phyloP scores from a whole-genome alignment of 2,888 invertebrate species.

The Panopea generosa region DNA sequence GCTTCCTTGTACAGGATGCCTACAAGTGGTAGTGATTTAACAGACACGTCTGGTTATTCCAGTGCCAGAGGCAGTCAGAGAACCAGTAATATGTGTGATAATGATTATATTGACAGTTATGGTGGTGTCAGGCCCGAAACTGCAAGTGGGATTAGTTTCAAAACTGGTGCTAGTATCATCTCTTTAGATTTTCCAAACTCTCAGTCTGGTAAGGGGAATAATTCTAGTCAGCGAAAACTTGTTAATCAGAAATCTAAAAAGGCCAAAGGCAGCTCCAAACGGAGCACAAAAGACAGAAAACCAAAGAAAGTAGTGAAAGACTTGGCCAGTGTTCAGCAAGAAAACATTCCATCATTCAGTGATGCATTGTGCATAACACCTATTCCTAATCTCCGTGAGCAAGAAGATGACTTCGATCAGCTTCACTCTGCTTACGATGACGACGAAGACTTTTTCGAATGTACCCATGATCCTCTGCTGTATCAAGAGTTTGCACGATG shows the following conservation, averaged over 20 bases:
- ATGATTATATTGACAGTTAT: slow-evolving; percentile 52
- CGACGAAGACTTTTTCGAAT: slow-evolving; percentile 60
- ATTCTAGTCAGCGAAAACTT: slow-evolving; percentile 37
- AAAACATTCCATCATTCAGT: slow-evolving; percentile 54
- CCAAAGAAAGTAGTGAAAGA: slow-evolving; percentile 55
- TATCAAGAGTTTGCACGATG: slow-evolving; percentile 79
- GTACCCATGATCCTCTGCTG: slow-evolving; percentile 74
- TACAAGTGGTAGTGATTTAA: slow-evolving; percentile 58
- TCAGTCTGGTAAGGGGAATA: slow-evolving; percentile 54
- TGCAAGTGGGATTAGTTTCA: slow-evolving; percentile 79
- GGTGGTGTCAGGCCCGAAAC: slow-evolving; percentile 50
- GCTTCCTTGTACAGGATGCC: slow-evolving; percentile 52
- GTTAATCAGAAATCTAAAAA: slow-evolving; percentile 62
- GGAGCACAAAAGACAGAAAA: slow-evolving; percentile 46
- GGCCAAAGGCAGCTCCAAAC: slow-evolving; percentile 62
- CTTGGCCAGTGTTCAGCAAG: slow-evolving; percentile 19
- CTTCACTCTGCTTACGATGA: slow-evolving; percentile 56
- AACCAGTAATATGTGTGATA: slow-evolving; percentile 19
- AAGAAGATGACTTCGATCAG: slow-evolving; percentile 60
- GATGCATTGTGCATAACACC: slow-evolving; percentile 72
- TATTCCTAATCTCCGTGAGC: slow-evolving; percentile 57
- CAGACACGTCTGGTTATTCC: slow-evolving; percentile 59
- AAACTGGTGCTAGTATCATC: slow-evolving; percentile 82
- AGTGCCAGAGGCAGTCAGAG: slow-evolving; percentile 31
- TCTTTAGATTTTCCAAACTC: slow-evolving; percentile 71